Conservation (phyloP, 1,140 invertebrate genomes). For the Colletes latitarsis region DNA sequence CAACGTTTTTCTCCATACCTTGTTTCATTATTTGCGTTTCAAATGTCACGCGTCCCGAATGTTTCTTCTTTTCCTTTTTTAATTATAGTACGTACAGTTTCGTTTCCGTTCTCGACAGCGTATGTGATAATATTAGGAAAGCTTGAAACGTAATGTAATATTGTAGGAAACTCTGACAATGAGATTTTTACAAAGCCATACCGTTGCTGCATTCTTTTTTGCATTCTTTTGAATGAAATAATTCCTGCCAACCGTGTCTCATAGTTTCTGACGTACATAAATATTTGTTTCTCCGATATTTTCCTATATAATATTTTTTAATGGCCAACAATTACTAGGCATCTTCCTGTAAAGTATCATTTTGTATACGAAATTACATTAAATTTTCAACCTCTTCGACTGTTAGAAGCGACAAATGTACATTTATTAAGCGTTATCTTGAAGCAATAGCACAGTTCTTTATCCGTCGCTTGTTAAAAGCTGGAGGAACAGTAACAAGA, state of each 20-base stretch:
- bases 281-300: background rate
- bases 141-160: background rate
- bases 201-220: no score
- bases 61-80: background rate
- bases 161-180: background rate
- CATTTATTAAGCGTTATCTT: background rate
- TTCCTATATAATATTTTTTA: no score
- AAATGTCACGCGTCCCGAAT: background rate
- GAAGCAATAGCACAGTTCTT: no score
- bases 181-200: background rate
- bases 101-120: background rate
- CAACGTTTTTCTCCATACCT: background rate
- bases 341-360: no score
- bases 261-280: background rate
- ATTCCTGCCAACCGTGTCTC: background rate
- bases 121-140: background rate
- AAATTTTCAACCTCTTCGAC: background rate
- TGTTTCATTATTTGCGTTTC: background rate
- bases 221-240: background rate
- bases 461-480: slow-evolving; percentile 6
- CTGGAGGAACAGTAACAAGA: background rate
- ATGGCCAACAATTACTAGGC: no score
- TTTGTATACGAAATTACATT: background rate
- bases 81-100: background rate
- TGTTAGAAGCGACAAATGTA: no score